Evolutionary conservation across 2,797 vertebrate species (phyloP).

Genomic region (Kryptolebias ocellatus): DNA sequence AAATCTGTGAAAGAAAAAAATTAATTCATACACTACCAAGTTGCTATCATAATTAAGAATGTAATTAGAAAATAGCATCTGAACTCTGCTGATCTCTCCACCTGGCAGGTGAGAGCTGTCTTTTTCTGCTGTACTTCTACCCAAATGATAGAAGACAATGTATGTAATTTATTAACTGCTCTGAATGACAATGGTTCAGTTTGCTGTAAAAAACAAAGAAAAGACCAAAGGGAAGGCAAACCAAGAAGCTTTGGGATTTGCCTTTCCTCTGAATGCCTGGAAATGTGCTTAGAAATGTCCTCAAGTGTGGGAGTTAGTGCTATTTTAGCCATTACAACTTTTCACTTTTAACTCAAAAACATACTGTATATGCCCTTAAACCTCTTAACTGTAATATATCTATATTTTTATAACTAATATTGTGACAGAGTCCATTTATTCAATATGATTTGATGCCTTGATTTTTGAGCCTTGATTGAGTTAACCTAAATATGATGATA

Average conservation of each 20-base stretch:
- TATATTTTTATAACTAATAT: slow-evolving; percentile 87
- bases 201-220: slow-evolving; percentile 67
- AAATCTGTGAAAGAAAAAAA: slow-evolving; percentile 45
- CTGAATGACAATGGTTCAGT: slow-evolving; percentile 77
- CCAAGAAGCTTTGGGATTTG: slow-evolving; percentile 57
- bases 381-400: slow-evolving; percentile 80
- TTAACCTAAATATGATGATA: slow-evolving; percentile 35
- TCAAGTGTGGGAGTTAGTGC: slow-evolving; percentile 53
- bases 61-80: slow-evolving; percentile 33
- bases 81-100: slow-evolving; percentile 51
- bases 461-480: slow-evolving; percentile 50
- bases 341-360: slow-evolving; percentile 66
- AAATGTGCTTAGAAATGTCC: slow-evolving; percentile 56
- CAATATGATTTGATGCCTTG: slow-evolving; percentile 71
- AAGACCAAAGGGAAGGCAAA: slow-evolving; percentile 60
- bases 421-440: slow-evolving; percentile 73
- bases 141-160: slow-evolving; percentile 72
- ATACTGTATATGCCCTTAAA: slow-evolving; percentile 76
- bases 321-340: slow-evolving; percentile 66
- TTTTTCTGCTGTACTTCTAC: slow-evolving; percentile 83
- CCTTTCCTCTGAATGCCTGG: slow-evolving; percentile 54
- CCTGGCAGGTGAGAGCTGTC: slow-evolving; percentile 61
- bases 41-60: slow-evolving; percentile 19
- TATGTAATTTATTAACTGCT: slow-evolving; percentile 78
- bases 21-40: slow-evolving; percentile 40